Base-by-base conservation (phyloP, 23 tunicate species). In the Pegea sp. region DNA sequence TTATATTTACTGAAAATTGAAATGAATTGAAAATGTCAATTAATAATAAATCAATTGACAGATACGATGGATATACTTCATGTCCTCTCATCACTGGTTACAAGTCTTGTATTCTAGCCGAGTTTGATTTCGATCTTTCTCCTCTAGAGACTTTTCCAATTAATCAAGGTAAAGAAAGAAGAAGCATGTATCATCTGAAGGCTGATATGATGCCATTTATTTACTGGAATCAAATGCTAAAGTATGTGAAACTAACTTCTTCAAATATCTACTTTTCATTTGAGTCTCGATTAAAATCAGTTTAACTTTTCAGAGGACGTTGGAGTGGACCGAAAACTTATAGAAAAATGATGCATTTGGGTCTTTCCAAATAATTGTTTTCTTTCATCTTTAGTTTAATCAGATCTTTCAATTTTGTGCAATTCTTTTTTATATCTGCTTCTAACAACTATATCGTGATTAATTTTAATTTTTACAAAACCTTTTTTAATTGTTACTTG, bases 31-130 rank as follows among this genome's bases (percentile, higher is more conserved):
- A 38, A 11, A 16, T 38, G 46, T 8, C 16, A 38, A 38, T 38
- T 38, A 38, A 11, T 38, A 8, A 8, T 38, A 38, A 38, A 38
- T 8, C 46, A 38, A 8, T 38, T 38, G 11, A 38, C 49, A 74
- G 84, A 3, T 89, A 89, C 52, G 90, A 89, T 44, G 98, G 98
- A 11, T 89, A 89, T 76, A 87, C 96, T 5, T 75, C 88, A 1
- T 91, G 99, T 50, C 99, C 99, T 16, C 69, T 91, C 28, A 64
- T 91, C 4, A 91, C 99, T 29, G 69, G 93, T 28, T 84, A 90
- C 58, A 68, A 68, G 42, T 60, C 91, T 13, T 78, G 93, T 55
- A 91, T 91, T 21, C 54, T 91, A 62, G 99, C 99, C 22, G 99
- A 91, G 65, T 91, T 91, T 56, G 99, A 84, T 42, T 91, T 70